Conservation (phyloP, 23 tunicate species). For the Pegea sp. region DNA sequence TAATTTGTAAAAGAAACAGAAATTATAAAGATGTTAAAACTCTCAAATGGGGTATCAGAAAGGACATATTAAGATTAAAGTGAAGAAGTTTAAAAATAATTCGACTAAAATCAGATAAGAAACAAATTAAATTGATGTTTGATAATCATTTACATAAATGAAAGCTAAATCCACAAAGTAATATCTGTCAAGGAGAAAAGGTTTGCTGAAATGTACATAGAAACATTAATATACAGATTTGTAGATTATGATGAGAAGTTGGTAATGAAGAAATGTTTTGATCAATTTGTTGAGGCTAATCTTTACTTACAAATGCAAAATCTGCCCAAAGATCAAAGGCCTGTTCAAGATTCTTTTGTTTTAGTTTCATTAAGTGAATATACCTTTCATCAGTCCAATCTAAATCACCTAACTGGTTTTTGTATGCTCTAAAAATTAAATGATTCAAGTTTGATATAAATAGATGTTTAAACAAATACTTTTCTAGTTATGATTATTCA, state of each 20-base stretch:
- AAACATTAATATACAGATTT: no score
- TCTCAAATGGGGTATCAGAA: background rate
- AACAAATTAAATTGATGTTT: background rate
- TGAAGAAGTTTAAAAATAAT: background rate
- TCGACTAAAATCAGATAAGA: background rate
- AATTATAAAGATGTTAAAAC: background rate
- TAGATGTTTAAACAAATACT: no score
- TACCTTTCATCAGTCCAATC: constrained; percentile 72
- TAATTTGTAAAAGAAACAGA: background rate
- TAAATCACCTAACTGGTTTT: constrained; percentile 25
- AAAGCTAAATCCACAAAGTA: background rate
- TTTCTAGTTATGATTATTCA: no score
- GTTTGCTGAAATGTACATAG: background rate
- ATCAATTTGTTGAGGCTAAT: background rate
- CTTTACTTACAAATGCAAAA: constrained; percentile 26
- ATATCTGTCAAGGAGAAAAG: background rate
- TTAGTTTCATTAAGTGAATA: constrained; percentile 23
- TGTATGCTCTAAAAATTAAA: constrained; percentile 17
- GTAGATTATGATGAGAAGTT: background rate
- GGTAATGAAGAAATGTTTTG: background rate
- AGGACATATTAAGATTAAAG: background rate
- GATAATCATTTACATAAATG: background rate
- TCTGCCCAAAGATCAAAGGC: constrained; percentile 31
- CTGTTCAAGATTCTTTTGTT: constrained; percentile 41
- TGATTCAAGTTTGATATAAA: no score